Conservation (phyloP, 2,888 invertebrate species). For the Sinohyriopsis cumingii region DNA sequence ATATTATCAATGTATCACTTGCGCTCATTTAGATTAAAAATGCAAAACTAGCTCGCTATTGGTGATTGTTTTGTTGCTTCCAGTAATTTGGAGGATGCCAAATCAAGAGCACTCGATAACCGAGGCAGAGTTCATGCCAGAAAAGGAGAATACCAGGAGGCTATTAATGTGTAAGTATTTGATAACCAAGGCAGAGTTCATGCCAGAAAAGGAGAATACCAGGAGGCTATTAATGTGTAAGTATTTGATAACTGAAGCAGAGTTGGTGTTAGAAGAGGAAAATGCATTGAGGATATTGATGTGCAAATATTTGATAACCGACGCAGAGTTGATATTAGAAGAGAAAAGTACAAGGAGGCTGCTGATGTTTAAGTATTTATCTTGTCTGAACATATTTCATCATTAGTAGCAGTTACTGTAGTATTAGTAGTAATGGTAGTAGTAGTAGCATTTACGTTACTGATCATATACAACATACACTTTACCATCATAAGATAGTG, state of each 20-base stretch:
- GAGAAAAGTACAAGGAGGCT: conserved; percentile 68
- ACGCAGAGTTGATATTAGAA: conserved; percentile 70
- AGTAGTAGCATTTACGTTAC: no score
- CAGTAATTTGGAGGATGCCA: conserved; percentile 65
- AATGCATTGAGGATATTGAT: conserved; percentile 70
- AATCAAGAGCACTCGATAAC: conserved; percentile 70
- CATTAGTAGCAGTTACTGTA: no score
- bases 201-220: conserved; percentile 68
- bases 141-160: conserved; percentile 68
- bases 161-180: conserved; percentile 69
- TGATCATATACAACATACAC: no score
- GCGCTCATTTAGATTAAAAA: neutral
- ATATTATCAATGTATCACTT: neutral
- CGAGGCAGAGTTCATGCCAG: conserved; percentile 70
- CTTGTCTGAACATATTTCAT: no score
- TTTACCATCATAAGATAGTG: no score
- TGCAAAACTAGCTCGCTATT: no score
- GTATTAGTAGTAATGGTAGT: no score
- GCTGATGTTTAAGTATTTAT: conserved; percentile 66
- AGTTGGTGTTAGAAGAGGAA: conserved; percentile 68
- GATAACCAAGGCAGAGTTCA: conserved; percentile 71
- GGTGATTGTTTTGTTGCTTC: conserved; percentile 13
- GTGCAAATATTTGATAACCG: conserved; percentile 69
- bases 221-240: conserved; percentile 71
- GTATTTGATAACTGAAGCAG: conserved; percentile 70